Percentiles rank a stretch among this genome's conserved stretches.
phyloP scores from a whole-genome alignment of 2,888 invertebrate genomes.

The Tortricodes alternella region DNA sequence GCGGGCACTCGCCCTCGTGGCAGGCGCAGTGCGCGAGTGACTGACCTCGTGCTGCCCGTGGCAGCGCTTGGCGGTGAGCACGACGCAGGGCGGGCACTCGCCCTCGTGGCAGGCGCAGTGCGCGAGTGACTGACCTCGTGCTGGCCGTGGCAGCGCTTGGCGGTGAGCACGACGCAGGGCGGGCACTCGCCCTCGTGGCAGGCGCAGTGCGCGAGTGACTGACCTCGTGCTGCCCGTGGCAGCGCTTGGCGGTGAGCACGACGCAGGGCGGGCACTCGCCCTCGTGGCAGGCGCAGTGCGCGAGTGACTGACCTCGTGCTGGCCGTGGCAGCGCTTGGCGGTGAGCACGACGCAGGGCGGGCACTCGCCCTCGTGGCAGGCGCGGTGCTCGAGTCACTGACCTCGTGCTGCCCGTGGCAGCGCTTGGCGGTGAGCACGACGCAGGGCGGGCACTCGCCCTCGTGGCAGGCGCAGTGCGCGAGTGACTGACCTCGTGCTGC shows the following conservation, averaged over 20 bases:
- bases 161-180: constrained; percentile 92
- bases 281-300: constrained; percentile 89
- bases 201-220: constrained; percentile 87
- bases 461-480: constrained; percentile 93
- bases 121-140: constrained; percentile 83
- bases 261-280: constrained; percentile 85
- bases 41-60: constrained; percentile 87
- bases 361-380: constrained; percentile 87
- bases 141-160: constrained; percentile 87
- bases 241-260: constrained; percentile 81
- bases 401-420: constrained; percentile 90
- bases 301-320: constrained; percentile 83
- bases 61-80: constrained; percentile 90
- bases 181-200: constrained; percentile 90
- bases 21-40: constrained; percentile 79
- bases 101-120: constrained; percentile 89
- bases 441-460: constrained; percentile 90
- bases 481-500: constrained; percentile 90
- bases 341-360: constrained; percentile 94
- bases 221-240: constrained; percentile 90
- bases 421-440: constrained; percentile 90
- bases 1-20: constrained; percentile 72
- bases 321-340: constrained; percentile 90
- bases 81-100: constrained; percentile 92
- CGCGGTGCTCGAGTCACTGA: constrained; percentile 82